These are phyloP conservation scores for Clepsis dumicolana DNA, from an alignment of 2,888 invertebrate species.

Conservation along the genomic window DNA sequence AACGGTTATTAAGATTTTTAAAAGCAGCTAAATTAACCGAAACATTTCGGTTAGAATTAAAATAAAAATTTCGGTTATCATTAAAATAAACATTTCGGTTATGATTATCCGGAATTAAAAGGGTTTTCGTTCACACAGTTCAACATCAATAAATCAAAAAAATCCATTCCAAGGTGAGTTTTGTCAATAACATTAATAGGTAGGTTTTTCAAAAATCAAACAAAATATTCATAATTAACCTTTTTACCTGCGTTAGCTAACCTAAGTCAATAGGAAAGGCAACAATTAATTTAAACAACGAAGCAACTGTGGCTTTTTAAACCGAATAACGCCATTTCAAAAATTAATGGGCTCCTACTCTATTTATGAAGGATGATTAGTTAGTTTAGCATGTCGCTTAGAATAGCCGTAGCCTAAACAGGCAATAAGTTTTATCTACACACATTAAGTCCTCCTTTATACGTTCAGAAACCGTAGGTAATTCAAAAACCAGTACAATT, in stretches of 20 bases:
- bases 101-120: no score
- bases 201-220: background rate
- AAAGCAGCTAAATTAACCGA: no score
- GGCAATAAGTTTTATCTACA: conserved; percentile 28
- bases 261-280: conserved; percentile 27
- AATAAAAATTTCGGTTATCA: no score
- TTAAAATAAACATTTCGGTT: no score
- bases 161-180: no score
- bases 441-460: no score
- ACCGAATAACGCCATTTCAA: background rate
- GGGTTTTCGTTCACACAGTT: no score
- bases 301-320: conserved; percentile 1
- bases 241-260: background rate
- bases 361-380: conserved; percentile 39
- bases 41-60: no score
- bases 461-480: no score
- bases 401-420: conserved; percentile 33
- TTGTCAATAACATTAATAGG: background rate
- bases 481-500: no score
- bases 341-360: conserved; percentile 3
- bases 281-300: conserved; percentile 10
- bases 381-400: conserved; percentile 31
- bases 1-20: no score
- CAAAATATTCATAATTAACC: background rate
- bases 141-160: no score